Evolutionary conservation across 1,140 invertebrate species (phyloP), one percentile per base, ranked within the genome.

Genomic region (Apocrypta bakeri): DNA sequence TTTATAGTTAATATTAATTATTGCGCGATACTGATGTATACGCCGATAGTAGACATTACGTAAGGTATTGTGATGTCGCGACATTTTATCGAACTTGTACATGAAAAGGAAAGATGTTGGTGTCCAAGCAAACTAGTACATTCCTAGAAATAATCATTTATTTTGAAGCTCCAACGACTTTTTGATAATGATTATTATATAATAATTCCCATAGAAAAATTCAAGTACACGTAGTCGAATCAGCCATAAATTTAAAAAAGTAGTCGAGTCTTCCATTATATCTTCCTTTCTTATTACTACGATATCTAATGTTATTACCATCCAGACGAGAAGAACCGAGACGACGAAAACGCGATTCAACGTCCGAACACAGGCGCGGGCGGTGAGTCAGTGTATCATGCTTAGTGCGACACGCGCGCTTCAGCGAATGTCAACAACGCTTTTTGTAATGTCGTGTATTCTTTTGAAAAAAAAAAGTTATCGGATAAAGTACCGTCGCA

Each of bases 341-440:
- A 87, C 84, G 90, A 91, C 80, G 89, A 90, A 90, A 91, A 90
- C 84, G 88, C 89, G 85, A 91, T 90, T 87, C 87, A n/a, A n/a
- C n/a, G 83, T 87, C 88, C 87, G 85, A 87, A 87, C 73, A 76
- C 79, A 82, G 85, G 64, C 83, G 78, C 79, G 83, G 86, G 72
- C 83, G 89, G 89, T 91, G 89, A 90, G 89, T 91, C 82, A 85
- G 42, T 56, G 48, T 64, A 33, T 61, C 21, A 64, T 83, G 87
- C 81, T 86, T 84, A 88, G 86, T 87, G 80, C 40, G 82, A 82
- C 82, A 87, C 86, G 85, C 85, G 86, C 84, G 87, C 88, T 89
- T 89, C 24, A 83, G 64, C 81, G 17, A 64, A n/a, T 40, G 24
- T 72, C 21, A 37, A 24, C 31, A 71, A 9, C 12, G 8, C 63